A percentile compares a stretch with the other conserved stretches of the same genome.
These are phyloP conservation scores for Crocuta crocuta DNA, from an alignment of 2,113 vertebrate species.

Conservation along the genomic window DNA sequence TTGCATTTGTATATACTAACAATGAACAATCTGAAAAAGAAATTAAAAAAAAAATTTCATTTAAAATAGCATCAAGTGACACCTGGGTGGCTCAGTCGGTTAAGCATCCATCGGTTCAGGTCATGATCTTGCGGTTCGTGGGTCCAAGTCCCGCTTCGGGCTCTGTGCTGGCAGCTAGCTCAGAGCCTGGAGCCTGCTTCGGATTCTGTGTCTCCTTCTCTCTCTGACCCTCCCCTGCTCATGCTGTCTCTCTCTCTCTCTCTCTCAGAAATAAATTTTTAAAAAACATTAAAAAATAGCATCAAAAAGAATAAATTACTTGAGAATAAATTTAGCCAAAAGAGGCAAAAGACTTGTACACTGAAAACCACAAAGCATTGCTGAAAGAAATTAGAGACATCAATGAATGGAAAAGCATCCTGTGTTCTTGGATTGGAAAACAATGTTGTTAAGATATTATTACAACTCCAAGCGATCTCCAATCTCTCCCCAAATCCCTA, in stretches of 20 bases:
- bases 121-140: too few relatives aligned
- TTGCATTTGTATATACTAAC: not conserved
- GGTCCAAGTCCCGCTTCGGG: too few relatives aligned
- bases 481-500: not conserved
- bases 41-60: not conserved
- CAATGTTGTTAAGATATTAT: not conserved
- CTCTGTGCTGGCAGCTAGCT: too few relatives aligned
- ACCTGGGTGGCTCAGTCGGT: too few relatives aligned
- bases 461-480: not conserved
- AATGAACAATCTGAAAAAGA: not conserved
- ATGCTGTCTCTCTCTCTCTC: too few relatives aligned
- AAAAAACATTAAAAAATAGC: not conserved
- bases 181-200: too few relatives aligned
- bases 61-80: not conserved
- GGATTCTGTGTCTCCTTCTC: too few relatives aligned
- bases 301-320: not conserved
- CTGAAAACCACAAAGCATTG: not conserved
- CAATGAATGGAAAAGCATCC: not conserved
- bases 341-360: not conserved
- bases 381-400: not conserved
- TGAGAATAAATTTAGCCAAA: not conserved
- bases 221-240: too few relatives aligned
- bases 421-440: not conserved
- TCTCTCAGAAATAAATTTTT: too few relatives aligned
- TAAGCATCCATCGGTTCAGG: too few relatives aligned